These are phyloP conservation scores for Brachionus plicatilis DNA, from an alignment of 1,140 invertebrate species.

Conservation along the genomic window DNA sequence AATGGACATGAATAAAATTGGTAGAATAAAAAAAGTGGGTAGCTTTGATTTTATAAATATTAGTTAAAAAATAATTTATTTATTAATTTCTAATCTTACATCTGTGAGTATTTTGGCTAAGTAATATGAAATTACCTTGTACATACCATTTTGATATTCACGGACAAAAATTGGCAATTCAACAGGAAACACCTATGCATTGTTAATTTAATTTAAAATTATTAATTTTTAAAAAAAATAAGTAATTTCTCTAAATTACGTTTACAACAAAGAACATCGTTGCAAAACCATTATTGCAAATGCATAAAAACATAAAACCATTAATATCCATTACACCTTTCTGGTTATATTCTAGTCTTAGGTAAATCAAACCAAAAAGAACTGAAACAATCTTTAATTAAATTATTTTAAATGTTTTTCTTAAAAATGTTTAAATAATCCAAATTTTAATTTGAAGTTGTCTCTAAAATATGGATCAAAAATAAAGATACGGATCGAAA, in stretches of 20 bases:
- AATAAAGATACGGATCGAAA: too few species aligned
- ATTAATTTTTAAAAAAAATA: too few species aligned
- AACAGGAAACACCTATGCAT: background rate
- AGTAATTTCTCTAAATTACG: background rate
- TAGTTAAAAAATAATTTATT: background rate
- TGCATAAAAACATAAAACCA: slow-evolving; percentile 26
- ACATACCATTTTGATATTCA: slow-evolving; percentile 33
- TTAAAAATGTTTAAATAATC: background rate
- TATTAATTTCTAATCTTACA: background rate
- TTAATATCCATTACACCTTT: slow-evolving; percentile 35
- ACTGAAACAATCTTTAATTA: slow-evolving; percentile 20
- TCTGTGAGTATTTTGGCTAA: slow-evolving; percentile 21
- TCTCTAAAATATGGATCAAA: too few species aligned
- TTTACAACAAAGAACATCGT: slow-evolving; percentile 41
- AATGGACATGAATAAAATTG: slow-evolving; percentile 6
- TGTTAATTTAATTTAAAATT: too few species aligned
- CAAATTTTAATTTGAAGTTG: background rate
- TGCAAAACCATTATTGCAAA: slow-evolving; percentile 58
- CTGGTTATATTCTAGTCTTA: slow-evolving; percentile 23
- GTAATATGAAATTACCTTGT: slow-evolving; percentile 20
- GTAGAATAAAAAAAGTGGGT: slow-evolving; percentile 74
- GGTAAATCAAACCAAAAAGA: slow-evolving; percentile 30
- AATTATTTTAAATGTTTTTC: background rate
- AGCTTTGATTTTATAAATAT: slow-evolving; percentile 67
- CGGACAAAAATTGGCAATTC: slow-evolving; percentile 22